Conservation (phyloP, 2,113 vertebrate genomes). For the Salvator merianae region DNA sequence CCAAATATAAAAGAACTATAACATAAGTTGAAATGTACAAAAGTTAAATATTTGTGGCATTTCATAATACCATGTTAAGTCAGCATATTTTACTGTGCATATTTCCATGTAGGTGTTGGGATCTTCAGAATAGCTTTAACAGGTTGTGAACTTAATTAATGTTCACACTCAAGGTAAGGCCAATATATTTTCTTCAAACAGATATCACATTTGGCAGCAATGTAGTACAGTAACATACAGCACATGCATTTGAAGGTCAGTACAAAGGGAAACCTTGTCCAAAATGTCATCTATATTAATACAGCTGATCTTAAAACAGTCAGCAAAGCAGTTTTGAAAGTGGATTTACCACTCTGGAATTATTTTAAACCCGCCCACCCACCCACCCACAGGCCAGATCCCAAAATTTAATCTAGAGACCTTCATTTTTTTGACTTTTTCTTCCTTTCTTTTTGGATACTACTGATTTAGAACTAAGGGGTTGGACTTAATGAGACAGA, state of each 20-base stretch:
- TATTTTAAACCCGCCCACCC: constrained; percentile 26
- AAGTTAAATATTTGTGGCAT: not conserved
- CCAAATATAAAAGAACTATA: not conserved
- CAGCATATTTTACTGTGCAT: not conserved
- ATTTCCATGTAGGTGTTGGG: not conserved
- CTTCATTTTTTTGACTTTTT: constrained; percentile 13
- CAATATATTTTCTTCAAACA: constrained; percentile 7
- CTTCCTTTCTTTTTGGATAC: constrained; percentile 9
- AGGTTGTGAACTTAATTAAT: constrained; percentile 30
- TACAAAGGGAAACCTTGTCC: constrained; percentile 39
- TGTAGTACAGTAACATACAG: not conserved
- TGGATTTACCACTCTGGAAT: constrained; percentile 26
- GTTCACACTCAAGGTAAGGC: not conserved
- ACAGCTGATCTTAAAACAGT: constrained; percentile 25
- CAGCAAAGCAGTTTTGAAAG: constrained; percentile 29
- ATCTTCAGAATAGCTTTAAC: constrained; percentile 3
- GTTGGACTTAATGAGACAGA: constrained; percentile 3
- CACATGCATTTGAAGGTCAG: not conserved
- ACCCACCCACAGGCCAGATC: not conserved
- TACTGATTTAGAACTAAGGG: not conserved
- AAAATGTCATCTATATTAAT: constrained; percentile 38
- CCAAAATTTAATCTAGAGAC: not conserved
- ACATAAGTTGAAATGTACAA: too few species aligned
- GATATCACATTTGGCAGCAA: constrained; percentile 22
- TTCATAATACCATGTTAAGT: not conserved